Conservation (phyloP, 2,888 invertebrate genomes). For the Lamellibrachia satsuma region DNA sequence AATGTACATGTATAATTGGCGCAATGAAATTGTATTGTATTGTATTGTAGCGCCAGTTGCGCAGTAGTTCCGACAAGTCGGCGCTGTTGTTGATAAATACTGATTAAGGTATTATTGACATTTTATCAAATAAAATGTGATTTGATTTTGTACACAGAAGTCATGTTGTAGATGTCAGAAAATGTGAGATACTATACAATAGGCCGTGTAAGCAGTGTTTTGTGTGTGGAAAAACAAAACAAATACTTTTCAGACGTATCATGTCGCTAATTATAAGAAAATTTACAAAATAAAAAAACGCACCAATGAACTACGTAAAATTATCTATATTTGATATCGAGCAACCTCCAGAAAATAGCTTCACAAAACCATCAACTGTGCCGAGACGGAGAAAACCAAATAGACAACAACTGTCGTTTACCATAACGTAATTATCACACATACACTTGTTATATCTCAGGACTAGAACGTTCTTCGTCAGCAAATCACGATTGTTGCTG, state of each 20-base stretch:
- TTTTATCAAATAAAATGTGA: too few relatives aligned
- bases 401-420: neutral
- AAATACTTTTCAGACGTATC: neutral
- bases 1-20: too few relatives aligned
- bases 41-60: neutral
- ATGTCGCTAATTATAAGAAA: neutral
- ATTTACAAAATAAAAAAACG: neutral
- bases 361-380: neutral
- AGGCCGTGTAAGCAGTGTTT: too few relatives aligned
- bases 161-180: too few relatives aligned
- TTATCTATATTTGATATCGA: neutral
- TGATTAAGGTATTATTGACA: too few relatives aligned
- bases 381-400: neutral
- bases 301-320: neutral
- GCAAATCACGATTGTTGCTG: neutral
- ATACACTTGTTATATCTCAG: neutral
- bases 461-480: neutral
- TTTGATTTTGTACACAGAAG: too few relatives aligned
- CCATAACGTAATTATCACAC: too few relatives aligned
- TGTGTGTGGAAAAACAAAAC: too few relatives aligned
- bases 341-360: neutral
- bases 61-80: too few relatives aligned
- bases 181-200: too few relatives aligned
- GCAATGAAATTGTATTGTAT: neutral
- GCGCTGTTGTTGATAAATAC: too few relatives aligned